Base-by-base conservation (phyloP, 2,888 invertebrate genomes). In the Pterobdella sp. region DNA sequence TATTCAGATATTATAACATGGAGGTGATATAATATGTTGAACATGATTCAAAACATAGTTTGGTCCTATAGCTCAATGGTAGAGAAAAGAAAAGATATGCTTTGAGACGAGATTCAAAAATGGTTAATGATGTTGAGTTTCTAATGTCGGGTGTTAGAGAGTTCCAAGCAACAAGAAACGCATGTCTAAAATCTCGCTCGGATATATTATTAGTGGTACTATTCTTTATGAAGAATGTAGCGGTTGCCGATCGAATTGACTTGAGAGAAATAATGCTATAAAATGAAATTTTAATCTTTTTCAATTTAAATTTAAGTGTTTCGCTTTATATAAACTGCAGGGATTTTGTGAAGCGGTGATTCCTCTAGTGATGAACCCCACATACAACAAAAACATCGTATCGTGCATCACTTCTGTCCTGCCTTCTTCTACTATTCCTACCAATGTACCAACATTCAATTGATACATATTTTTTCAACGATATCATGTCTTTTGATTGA, bases 311-410 rank as follows among this genome's bases (percentile, higher is more conserved):
- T 66, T 66, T 66, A 7, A n/a, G n/a, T n/a, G n/a, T n/a, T n/a
- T n/a, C n/a, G 49, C 49, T 42, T 22, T 14, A 14, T 42, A 68
- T 42, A 1, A 18, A 34, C 1, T 34, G 22, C 65, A 76, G 76
- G 75, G 69, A n/a, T 76, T 76, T 52, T 75, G 76, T 73, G 74
- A 75, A 35, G 73, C 72, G 1, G 73, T 74, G n/a, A 74, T 72
- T 22, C 74, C 75, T 4, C 76, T 81, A 68, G 75, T 82, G 70
- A 80, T 79, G 73, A 81, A 80, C 68, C 81, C 82, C 22, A 72
- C 76, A 4, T 81, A 82, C 75, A 80, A 82, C 80, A 83, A 83
- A 75, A 81, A 80, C 72, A 79, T 83, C 74, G 81, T 83, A 29
- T 80, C 80, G 72, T 78, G 79, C 52, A 76, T 83, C 73, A 81